Base-by-base conservation (phyloP, 2,797 vertebrate species). In the Spea hammondii region DNA sequence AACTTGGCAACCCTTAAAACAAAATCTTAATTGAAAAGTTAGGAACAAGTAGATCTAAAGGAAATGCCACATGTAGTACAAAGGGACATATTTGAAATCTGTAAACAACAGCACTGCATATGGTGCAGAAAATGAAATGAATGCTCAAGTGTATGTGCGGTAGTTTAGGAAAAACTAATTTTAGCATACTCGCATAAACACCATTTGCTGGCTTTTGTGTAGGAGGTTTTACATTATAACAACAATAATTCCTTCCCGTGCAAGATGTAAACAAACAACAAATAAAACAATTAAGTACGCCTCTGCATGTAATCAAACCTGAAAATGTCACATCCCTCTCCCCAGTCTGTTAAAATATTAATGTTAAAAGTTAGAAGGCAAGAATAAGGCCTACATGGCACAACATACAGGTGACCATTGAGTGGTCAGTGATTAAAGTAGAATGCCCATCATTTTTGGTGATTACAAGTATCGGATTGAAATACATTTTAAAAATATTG, bases 101-200 rank as follows among this genome's bases (percentile, higher is more conserved):
- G 70, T 77, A 77, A 82, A 82, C 80, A 82, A 82, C 75, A 82
- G 64, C 70, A 65, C 77, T 82, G 59, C 80, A 82, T 82, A 82
- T 82, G 80, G 80, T 78, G 59, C 12, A 46, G 49, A 54, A 70
- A 72, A 44, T 62, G 70, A 72, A 72, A 77, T 76, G 70, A 82
- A 82, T 78, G 79, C 75, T 82, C 75, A 77, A 76, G 70, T 77
- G 13, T 69, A 68, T 69, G 80, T 70, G 75, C 46, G 57, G 48
- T 53, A 60, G 44, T 82, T 82, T 73, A 73, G 70, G 75, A 78
- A 82, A 32, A 77, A 72, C 71, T 82, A 77, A 82, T 68, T 77
- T 82, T 82, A 82, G 75, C 69, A 69, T 74, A 82, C 80, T 82
- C 70, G 70, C 75, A 78, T 82, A 82, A 82, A 82, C 75, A 82